A percentile compares a stretch with the other conserved stretches of the same genome.
These are phyloP conservation scores for Dendrocincla fuliginosa DNA, from an alignment of 2,797 vertebrate genomes.

Conservation along the genomic window DNA sequence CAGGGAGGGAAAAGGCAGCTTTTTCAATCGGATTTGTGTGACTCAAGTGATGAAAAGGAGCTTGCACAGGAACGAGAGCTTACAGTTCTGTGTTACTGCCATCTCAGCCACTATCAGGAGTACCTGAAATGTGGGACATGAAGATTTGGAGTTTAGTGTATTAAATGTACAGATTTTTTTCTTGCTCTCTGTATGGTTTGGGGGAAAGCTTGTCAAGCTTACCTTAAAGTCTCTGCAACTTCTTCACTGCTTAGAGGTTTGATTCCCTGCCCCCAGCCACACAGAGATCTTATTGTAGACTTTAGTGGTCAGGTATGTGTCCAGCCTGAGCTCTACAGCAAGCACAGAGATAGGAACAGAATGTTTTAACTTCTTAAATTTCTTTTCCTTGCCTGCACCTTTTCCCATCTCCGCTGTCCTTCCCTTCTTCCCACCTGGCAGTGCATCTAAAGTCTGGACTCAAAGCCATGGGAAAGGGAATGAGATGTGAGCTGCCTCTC, in stretches of 20 bases:
- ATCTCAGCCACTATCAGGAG: neutral
- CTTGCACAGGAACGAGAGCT: neutral
- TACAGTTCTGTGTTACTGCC: neutral
- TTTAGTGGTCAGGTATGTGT: neutral
- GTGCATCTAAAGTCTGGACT: neutral
- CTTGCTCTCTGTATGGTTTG: neutral
- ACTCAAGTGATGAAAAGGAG: neutral
- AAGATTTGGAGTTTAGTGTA: neutral
- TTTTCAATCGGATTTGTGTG: neutral
- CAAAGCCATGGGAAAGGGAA: neutral
- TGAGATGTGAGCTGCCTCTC: neutral
- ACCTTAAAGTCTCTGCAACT: neutral
- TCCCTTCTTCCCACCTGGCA: neutral
- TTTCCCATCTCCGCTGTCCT: neutral
- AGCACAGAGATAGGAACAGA: neutral
- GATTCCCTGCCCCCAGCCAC: neutral
- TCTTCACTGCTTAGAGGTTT: neutral
- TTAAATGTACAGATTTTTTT: neutral
- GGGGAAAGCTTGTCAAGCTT: neutral
- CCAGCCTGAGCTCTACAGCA: neutral
- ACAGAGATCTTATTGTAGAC: neutral
- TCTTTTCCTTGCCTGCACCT: neutral
- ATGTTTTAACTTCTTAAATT: neutral
- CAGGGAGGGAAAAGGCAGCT: neutral
- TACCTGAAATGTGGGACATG: neutral